Evolutionary conservation across 2,888 invertebrate species (phyloP), one percentile per base, ranked within the genome.

Genomic region (Tetrapedia diversipes): DNA sequence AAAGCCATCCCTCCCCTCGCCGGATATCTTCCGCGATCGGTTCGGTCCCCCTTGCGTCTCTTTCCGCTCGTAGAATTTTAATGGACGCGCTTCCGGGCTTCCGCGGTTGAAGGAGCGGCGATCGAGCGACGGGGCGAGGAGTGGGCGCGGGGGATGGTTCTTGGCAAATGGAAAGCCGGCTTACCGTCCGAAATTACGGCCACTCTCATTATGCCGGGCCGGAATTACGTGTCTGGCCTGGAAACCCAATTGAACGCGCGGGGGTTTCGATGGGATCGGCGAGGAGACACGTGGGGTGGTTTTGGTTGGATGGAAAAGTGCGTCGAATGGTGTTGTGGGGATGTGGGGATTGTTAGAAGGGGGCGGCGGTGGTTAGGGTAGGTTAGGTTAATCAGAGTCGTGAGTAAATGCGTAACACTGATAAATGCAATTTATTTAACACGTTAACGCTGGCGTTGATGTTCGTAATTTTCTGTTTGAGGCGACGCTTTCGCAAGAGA

Each of bases 211-310:
- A 80, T 61, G 56, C 61, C 54, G 54, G 29, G 22, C 11, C 24
- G 63, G 56, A 70, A 77, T 82, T 65, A 79, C 70, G 49, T n/a
- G n/a, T 39, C 45, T 57, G 80, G 19, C 78, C 80, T 67, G 70
- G 73, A 81, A 66, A 81, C 78, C 72, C n/a, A 66, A 59, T 82
- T 78, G 54, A 32, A 39, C 47, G 45, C n/a, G n/a, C n/a, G 45
- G 49, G 24, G 41, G 39, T 24, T 34, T 51, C 32, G 51, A 49
- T 7, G 47, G 6, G 47, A 49, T 8, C 11, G n/a, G 24, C 6
- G n/a, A 6, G 37, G 8, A 19, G 63, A 37, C 37, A 37, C n/a
- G 37, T 54, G 41, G 10, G 6, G 14, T 8, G n/a, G 8, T 10
- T 49, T n/a, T 8, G n/a, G 8, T 10, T 49, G 2, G 19, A 14